Base-by-base conservation (phyloP, 2,888 invertebrate species). In the Orthosia gracilis region DNA sequence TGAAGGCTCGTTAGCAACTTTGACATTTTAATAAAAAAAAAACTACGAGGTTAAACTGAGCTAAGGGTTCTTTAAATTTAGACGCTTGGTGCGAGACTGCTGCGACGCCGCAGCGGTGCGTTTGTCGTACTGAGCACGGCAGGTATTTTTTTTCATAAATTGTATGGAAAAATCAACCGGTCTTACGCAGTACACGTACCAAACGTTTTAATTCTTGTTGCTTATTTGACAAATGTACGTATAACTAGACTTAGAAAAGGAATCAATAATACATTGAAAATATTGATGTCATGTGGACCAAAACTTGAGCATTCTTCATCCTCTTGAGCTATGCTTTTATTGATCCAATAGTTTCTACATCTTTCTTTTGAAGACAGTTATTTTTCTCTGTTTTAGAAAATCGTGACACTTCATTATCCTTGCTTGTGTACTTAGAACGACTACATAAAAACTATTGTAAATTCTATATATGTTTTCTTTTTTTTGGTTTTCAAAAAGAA, bases 1-100 rank as follows among this genome's bases (percentile, higher is more conserved):
- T 63, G 75, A 59, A 64, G 66, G 73, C 59, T 78, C 82, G 75
- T 84, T 83, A 84, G 57, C 50, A 12, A 82, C 59, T 78, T 69
- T 78, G 63, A 81, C 54, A 49, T 61, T 54, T 50, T 69, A 70
- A 83, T 76, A 58, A 59, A 67, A 52, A 67, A 31, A 63, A 73
- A 67, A 66, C 64, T 67, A 31, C 26, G 45, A 47, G 31, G 52
- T 69, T 54, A 59, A 58, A 52, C 49, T 52, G 45, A 49, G 55
- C 1, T 31, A 26, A 26, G 26, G 26, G 26, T 4, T 26, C 26
- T 26, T 26, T 26, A 26, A 4, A 26, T 26, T 26, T 26, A 26
- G 26, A 26, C 26, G 26, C 26, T 26, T 26, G 26, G 26, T 26
- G 3, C 26, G 26, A 26, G 26, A 26, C 3, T 26, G 26, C 26